Conservation (phyloP, 2,888 invertebrate genomes). For the Limnephilus rhombicus region DNA sequence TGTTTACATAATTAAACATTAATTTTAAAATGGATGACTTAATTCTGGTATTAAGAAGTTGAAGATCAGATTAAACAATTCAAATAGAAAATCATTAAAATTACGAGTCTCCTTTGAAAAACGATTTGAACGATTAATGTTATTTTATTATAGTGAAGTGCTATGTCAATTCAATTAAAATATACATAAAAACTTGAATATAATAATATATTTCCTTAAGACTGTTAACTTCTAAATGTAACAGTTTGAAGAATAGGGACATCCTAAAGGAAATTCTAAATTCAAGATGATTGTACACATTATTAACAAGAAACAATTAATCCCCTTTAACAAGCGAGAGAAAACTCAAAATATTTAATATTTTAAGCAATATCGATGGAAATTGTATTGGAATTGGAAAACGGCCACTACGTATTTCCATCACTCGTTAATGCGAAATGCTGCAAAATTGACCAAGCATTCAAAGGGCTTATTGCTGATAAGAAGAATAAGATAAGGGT, state of each 20-base stretch:
- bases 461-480: too few species aligned
- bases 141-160: not conserved
- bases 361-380: too few species aligned
- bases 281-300: not conserved
- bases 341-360: too few species aligned
- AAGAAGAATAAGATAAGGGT: too few species aligned
- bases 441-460: too few species aligned
- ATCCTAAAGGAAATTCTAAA: too few species aligned
- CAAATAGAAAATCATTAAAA: not conserved
- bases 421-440: too few species aligned
- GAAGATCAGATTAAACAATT: not conserved
- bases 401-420: too few species aligned
- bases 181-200: not conserved
- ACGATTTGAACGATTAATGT: not conserved
- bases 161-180: not conserved
- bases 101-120: not conserved
- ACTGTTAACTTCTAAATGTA: too few species aligned
- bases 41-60: not conserved
- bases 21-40: not conserved
- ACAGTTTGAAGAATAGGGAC: not conserved
- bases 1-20: not conserved
- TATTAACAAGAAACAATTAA: not conserved
- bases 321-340: too few species aligned
- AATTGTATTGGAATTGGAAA: too few species aligned
- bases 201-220: not conserved